Evolutionary conservation across 1,140 invertebrate species (phyloP).

Genomic region (Drosophila erecta): DNA sequence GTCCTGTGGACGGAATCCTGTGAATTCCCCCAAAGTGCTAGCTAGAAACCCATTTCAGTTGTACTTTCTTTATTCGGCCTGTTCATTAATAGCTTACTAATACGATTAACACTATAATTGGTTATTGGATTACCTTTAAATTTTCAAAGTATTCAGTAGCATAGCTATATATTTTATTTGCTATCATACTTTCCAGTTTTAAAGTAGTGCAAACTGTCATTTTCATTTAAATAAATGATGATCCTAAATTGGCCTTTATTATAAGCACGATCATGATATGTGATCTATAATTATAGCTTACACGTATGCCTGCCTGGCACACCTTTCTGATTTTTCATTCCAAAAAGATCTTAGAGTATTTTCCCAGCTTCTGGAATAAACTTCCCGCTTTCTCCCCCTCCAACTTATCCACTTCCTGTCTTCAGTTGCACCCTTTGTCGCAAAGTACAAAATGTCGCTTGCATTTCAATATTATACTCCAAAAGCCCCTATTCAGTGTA

Average conservation of each 20-base stretch:
- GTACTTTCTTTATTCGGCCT: slow-evolving; percentile 1
- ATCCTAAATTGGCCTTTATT: too few species aligned
- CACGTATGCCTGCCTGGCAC: too few species aligned
- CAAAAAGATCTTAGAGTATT: background rate
- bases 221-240: too few species aligned
- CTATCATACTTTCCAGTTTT: background rate
- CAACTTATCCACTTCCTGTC: background rate
- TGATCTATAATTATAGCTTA: background rate
- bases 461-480: background rate
- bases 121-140: background rate
- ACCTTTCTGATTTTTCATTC: too few species aligned
- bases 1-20: too few species aligned
- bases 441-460: slow-evolving; percentile 4
- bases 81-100: slow-evolving; percentile 18
- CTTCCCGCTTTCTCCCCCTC: background rate
- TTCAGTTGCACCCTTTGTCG: slow-evolving; percentile 25
- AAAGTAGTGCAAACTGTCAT: background rate
- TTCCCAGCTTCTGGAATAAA: background rate
- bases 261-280: background rate
- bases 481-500: background rate
- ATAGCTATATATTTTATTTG: background rate
- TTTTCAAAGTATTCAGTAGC: background rate
- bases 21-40: background rate
- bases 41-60: slow-evolving; percentile 20
- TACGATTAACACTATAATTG: background rate